A percentile compares a stretch with the other conserved stretches of the same genome.
Evolutionary conservation across 1,140 invertebrate genomes (phyloP).

Genomic region (Agrypnia vestita): DNA sequence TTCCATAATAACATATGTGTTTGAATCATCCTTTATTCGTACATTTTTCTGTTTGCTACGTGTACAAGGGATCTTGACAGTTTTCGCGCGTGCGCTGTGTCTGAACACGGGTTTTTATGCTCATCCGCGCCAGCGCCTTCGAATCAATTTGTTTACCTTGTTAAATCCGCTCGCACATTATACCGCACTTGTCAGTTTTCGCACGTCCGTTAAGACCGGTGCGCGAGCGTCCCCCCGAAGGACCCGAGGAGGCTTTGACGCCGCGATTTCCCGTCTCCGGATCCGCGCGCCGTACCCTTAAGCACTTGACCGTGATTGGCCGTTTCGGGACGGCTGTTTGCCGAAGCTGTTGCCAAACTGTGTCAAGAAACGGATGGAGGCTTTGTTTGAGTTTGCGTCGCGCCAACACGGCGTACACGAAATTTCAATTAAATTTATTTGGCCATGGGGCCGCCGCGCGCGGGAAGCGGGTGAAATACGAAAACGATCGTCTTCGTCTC

Average conservation of each 20-base stretch:
- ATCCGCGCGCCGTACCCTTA: constrained; percentile 18
- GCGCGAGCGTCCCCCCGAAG: background rate
- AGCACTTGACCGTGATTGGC: constrained; percentile 22
- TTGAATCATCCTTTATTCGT: too few relatives aligned
- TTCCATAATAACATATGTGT: too few relatives aligned
- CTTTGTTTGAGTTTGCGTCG: constrained; percentile 29
- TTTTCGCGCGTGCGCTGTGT: background rate
- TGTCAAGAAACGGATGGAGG: constrained; percentile 42
- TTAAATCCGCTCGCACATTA: constrained; percentile 4
- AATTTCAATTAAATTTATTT: constrained; percentile 45
- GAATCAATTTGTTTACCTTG: constrained; percentile 6
- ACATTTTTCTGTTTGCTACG: too few relatives aligned
- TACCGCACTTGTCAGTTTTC: constrained; percentile 13
- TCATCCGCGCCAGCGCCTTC: background rate
- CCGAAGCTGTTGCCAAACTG: constrained; percentile 29
- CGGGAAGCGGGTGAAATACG: background rate
- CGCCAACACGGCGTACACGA: constrained; percentile 35
- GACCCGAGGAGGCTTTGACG: background rate
- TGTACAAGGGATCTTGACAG: background rate
- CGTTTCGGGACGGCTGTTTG: constrained; percentile 20
- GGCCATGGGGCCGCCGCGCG: background rate
- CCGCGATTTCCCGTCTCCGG: background rate
- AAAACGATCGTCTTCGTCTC: background rate
- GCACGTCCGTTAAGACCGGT: constrained; percentile 8
- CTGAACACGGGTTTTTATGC: constrained; percentile 17